These are phyloP conservation scores for Eupithecia vulgata DNA, from an alignment of 2,888 invertebrate genomes.

Conservation along the genomic window DNA sequence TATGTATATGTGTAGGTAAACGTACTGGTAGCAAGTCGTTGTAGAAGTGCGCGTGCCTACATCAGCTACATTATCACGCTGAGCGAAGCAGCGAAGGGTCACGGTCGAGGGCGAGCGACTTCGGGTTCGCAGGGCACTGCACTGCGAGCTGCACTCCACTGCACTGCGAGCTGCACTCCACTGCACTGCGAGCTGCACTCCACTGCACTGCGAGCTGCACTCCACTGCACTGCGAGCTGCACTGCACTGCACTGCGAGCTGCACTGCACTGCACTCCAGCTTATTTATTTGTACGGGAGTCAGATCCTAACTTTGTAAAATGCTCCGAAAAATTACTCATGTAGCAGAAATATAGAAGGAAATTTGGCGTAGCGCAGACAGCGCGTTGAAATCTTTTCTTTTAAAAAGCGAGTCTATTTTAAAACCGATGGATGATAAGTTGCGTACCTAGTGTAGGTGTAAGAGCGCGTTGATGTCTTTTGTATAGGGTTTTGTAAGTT, in stretches of 20 bases:
- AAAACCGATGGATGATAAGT: too few relatives aligned
- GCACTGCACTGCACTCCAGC: not conserved
- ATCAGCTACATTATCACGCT: not conserved
- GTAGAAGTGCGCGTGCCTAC: not conserved
- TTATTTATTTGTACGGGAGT: not conserved
- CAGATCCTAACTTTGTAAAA: not conserved
- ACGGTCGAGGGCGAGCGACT: constrained; percentile 48
- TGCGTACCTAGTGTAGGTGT: too few relatives aligned
- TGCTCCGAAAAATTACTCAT: not conserved
- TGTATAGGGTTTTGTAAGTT: constrained; percentile 3
- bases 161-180: constrained; percentile 27
- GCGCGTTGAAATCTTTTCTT: constrained; percentile 28
- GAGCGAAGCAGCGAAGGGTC: constrained; percentile 42
- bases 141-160: constrained; percentile 38
- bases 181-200: not conserved
- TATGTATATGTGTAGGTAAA: not conserved
- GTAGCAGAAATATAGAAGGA: not conserved
- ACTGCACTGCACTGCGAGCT: not conserved
- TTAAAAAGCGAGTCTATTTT: not conserved
- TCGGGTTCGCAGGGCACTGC: constrained; percentile 46
- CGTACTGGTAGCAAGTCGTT: not conserved
- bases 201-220: not conserved
- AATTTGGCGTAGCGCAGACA: not conserved
- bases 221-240: constrained; percentile 43
- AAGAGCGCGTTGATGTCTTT: constrained; percentile 32